Evolutionary conservation across 2,113 vertebrate species (phyloP), one percentile per base, ranked within the genome.

Genomic region (Zapus hudsonius): DNA sequence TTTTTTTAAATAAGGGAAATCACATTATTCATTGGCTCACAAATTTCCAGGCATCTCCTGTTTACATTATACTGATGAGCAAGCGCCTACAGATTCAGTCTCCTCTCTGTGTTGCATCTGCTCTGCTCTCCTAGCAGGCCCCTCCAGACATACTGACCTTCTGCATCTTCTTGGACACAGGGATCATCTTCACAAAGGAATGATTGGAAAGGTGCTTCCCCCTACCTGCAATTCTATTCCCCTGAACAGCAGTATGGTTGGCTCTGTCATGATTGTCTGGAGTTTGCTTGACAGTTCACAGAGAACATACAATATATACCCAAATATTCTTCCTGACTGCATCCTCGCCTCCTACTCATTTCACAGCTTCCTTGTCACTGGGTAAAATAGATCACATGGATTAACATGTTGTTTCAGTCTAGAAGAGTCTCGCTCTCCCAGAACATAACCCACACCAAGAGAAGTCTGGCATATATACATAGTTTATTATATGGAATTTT

Each of bases 1-100:
- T 17, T 80, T 91, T 84, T 76, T 20, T 59, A 87, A 91, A 33
- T 17, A 81, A 78, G 20, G 44, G 63, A 87, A 87, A 74, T 57
- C 9, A 44, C 76, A 38, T 44, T 47, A 74, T 15, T 69, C 17
- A 25, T 87, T 23, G 47, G 11, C 23, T 91, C 57, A 78, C 31
- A 80, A 59, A 66, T 91, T 59, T 84, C 61, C 38, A 42, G 3
- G 9, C 72, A 76, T 42, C 36, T 3, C 12, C 31, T 13, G 31
- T 36, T 31, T 44, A n/a, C 15, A 61, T 55, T 61, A 16, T 0
- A 3, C 3, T 55, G 25, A 3, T 7, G 20, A 66, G 5, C 17
- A 38, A 61, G 27, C 40, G 16, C 66, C 17, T 74, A 15, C 3
- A 61, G 27, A 38, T 57, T 78, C n/a, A 11, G 2, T 9, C 7